Percentiles rank a stretch among this genome's conserved stretches.
phyloP scores from a whole-genome alignment of 1,140 invertebrate genomes.

The Brachionus asplanchnoidis region DNA sequence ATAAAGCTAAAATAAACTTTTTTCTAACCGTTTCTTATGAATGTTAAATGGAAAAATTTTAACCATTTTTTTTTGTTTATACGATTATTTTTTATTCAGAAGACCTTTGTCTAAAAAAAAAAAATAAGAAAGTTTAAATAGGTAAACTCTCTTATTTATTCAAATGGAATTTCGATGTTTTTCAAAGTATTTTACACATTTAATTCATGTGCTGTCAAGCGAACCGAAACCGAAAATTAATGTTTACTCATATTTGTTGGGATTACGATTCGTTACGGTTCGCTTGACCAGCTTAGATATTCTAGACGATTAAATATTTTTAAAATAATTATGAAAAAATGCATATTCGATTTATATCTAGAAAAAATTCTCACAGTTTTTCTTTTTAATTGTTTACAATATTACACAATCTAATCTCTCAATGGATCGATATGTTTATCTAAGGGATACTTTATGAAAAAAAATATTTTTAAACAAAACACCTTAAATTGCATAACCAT shows the following conservation, averaged over 20 bases:
- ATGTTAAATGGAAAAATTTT: not conserved
- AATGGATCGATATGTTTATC: not conserved
- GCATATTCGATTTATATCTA: not conserved
- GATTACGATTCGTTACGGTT: not conserved
- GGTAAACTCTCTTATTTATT: not conserved
- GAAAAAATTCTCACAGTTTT: conserved; percentile 2
- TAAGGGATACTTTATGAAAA: not conserved
- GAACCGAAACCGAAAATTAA: conserved; percentile 14
- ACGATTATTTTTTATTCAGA: not conserved
- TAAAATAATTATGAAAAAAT: not conserved
- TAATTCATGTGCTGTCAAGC: not conserved
- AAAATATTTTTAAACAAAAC: not conserved
- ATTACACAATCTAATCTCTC: not conserved
- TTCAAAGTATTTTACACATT: conserved; percentile 6
- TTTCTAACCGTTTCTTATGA: not conserved
- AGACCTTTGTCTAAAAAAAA: not conserved
- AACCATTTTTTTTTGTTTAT: not conserved
- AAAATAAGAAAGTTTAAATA: not conserved
- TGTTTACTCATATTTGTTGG: conserved; percentile 9
- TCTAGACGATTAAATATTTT: conserved; percentile 3
- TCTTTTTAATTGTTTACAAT: conserved; percentile 5
- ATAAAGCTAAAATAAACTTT: not conserved
- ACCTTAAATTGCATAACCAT: not conserved
- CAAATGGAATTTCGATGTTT: not conserved
- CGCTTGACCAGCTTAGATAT: conserved; percentile 3